Evolutionary conservation across 2,113 vertebrate genomes (phyloP).

Genomic region (Malaclemys terrapin): DNA sequence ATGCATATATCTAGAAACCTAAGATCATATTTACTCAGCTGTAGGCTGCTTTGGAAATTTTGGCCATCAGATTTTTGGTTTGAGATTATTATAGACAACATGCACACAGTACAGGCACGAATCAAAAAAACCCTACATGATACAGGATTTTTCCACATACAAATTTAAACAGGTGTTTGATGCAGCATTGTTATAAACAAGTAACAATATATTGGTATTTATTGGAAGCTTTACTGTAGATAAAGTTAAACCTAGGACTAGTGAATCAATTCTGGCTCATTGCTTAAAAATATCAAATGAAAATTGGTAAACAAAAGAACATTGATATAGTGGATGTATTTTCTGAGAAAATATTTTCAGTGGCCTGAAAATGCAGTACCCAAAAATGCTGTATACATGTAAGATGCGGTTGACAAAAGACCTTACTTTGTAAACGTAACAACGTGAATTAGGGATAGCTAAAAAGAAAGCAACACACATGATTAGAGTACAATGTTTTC

Average conservation of each 20-base stretch:
- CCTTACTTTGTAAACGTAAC: neutral
- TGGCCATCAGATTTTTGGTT: neutral
- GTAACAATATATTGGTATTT: neutral
- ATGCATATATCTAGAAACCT: neutral
- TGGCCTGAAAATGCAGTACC: neutral
- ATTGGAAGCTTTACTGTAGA: neutral
- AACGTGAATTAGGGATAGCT: neutral
- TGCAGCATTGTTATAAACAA: neutral
- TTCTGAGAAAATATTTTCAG: neutral
- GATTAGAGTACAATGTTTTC: neutral
- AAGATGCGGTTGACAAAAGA: neutral
- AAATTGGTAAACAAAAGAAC: neutral
- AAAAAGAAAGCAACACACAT: neutral
- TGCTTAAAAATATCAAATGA: neutral
- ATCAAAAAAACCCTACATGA: too few relatives aligned
- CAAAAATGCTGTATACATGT: neutral
- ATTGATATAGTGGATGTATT: neutral
- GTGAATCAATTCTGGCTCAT: neutral
- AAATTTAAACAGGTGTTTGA: neutral
- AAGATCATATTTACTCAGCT: neutral
- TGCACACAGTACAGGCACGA: neutral
- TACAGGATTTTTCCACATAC: neutral
- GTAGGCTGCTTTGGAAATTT: neutral
- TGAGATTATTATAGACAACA: neutral
- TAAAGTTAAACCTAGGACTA: neutral